Evolutionary conservation across 2,888 invertebrate genomes (phyloP), one percentile per base, ranked within the genome.

Genomic region (Hipparchia sbordonii): DNA sequence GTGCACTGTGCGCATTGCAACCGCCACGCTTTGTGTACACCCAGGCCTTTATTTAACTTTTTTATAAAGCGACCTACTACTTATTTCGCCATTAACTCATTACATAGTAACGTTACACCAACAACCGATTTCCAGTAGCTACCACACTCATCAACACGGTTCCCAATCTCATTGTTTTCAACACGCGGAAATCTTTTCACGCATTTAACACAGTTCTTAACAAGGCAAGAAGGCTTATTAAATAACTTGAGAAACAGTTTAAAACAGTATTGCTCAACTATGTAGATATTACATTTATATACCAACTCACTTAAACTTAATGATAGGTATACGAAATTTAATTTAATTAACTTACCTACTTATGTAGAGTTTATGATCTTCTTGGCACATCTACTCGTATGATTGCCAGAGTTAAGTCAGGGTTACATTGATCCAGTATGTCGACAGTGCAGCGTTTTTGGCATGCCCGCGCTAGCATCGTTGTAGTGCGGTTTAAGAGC

Each of bases 11-110:
- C 39, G 39, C 39, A 39, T 39, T 39, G 39, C 39, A 4, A 10
- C 52, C 52, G n/a, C 4, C 6, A n/a, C 23, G 57, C 57, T 6
- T 7, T 8, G 13, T 57, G 57, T 23, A 13, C 23, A 8, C 4
- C 57, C 57, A 57, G 57, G 7, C 23, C 57, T 23, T 57, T 86
- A 87, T 84, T 84, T 80, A 80, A 79, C 83, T 83, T 86, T 86
- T 63, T 85, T 84, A 75, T 86, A 85, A 83, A 75, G 77, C 74
- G 70, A 76, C 74, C 74, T 77, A 78, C 48, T 69, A 76, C 46
- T 66, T 67, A 72, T 72, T 74, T 71, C 72, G 46, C 33, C 52
- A 48, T 39, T 39, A 39, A 39, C 39, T 39, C 39, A 39, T 65
- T 71, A 70, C 33, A 33, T 8, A 48, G 59, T 65, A 52, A 45